Evolutionary conservation across 2,888 invertebrate species (phyloP).

Genomic region (Drosophila neotestacea): DNA sequence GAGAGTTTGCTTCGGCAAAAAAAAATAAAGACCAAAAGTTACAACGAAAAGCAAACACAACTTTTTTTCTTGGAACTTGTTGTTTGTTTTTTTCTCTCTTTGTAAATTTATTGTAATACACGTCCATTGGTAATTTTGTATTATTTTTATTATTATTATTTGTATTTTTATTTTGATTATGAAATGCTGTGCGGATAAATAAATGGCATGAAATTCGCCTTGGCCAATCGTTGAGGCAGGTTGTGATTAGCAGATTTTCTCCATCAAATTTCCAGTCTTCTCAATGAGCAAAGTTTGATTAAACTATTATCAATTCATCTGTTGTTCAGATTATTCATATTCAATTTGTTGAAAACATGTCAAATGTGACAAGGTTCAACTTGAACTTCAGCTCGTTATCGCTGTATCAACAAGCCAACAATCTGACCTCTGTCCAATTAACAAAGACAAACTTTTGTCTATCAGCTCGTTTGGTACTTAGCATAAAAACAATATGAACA

Average conservation of each 20-base stretch:
- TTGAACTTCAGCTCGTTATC: constrained; percentile 66
- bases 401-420: constrained; percentile 36
- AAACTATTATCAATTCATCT: constrained; percentile 35
- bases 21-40: constrained; percentile 36
- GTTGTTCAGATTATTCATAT: constrained; percentile 32
- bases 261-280: constrained; percentile 26
- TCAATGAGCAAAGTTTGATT: constrained; percentile 31
- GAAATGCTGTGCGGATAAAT: constrained; percentile 64
- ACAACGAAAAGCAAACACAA: constrained; percentile 26
- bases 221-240: constrained; percentile 54
- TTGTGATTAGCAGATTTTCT: constrained; percentile 51
- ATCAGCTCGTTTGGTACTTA: constrained; percentile 30
- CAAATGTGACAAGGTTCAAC: constrained; percentile 47
- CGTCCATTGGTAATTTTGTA: constrained; percentile 77
- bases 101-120: constrained; percentile 72
- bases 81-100: constrained; percentile 26
- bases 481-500: constrained; percentile 49
- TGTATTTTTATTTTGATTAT: constrained; percentile 58
- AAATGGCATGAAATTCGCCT: constrained; percentile 49
- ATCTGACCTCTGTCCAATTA: constrained; percentile 71
- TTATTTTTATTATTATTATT: constrained; percentile 58
- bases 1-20: constrained; percentile 62
- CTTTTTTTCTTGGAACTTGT: constrained; percentile 19
- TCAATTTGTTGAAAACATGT: constrained; percentile 36
- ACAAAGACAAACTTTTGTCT: constrained; percentile 34